Evolutionary conservation across 2,797 vertebrate genomes (phyloP), one percentile per base, ranked within the genome.

Genomic region (Anniella stebbinsi): DNA sequence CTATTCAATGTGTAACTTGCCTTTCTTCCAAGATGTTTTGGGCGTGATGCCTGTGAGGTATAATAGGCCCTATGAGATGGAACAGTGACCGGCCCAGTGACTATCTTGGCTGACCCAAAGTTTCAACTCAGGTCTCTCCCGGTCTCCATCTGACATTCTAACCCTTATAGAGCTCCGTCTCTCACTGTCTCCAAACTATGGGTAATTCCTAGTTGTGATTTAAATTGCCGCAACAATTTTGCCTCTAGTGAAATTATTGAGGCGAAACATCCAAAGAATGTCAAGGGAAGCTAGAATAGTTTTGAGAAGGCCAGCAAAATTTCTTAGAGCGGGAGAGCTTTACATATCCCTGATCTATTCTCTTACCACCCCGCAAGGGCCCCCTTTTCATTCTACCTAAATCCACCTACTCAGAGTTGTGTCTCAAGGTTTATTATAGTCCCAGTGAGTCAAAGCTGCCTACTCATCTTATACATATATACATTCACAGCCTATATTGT

Each of bases 391-490:
- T 86, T 23, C 63, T 25, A 30, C 66, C 48, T 23, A 38, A 70
- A 72, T 33, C 48, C 48, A n/a, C 70, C 36, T 67, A 48, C 85
- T 76, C 78, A 7, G 41, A 25, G 12, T n/a, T n/a, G 41, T 3
- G 8, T 54, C 84, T 87, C 84, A 66, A 25, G 57, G 78, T 87
- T 90, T 38, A 67, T 69, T 85, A n/a, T 76, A 67, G 48, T 82
- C 70, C 89, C 67, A 76, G 80, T 57, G 84, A 81, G 33, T 78
- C 66, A 57, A 86, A 87, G 45, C 63, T 86, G 70, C 88, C 84
- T 88, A 48, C 57, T 88, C 69, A 41, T 80, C 18, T 30, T 48
- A 84, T 80, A n/a, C 72, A 87, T 87, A 88, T 80, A 91, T 89
- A 83, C 78, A 67, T 73, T 63, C 15, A 12, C 54, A 51, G 51